Evolutionary conservation across 2,888 invertebrate genomes (phyloP).

Genomic region (Diaphora mendica): DNA sequence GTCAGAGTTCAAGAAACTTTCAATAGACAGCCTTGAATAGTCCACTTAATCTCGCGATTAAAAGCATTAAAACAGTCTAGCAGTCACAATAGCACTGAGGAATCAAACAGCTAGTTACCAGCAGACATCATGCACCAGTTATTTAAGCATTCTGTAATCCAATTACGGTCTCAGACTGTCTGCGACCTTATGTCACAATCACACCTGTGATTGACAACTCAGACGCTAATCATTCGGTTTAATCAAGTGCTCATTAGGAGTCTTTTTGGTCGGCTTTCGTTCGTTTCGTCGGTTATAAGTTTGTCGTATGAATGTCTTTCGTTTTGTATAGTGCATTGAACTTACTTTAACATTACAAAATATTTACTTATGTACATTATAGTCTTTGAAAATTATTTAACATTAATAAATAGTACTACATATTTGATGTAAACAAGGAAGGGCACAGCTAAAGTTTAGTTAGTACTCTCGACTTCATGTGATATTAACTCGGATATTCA

Average conservation of each 20-base stretch:
- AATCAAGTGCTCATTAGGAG: slow-evolving; percentile 14
- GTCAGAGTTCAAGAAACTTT: slow-evolving; percentile 14
- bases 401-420: too few species aligned
- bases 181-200: slow-evolving; percentile 37
- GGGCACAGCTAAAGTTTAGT: too few species aligned
- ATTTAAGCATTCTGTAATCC: slow-evolving; percentile 72
- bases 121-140: slow-evolving; percentile 75
- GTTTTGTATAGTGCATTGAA: background rate
- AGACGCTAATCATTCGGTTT: slow-evolving; percentile 19
- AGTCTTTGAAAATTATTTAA: background rate
- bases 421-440: too few species aligned
- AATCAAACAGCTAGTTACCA: slow-evolving; percentile 22
- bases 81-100: slow-evolving; percentile 40
- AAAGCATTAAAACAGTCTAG: slow-evolving; percentile 1
- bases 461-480: too few species aligned
- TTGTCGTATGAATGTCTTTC: background rate
- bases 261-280: background rate
- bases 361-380: background rate
- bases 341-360: background rate
- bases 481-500: background rate
- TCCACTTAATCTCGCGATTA: slow-evolving; percentile 15
- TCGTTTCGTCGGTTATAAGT: background rate
- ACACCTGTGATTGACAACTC: slow-evolving; percentile 52
- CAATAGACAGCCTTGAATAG: slow-evolving; percentile 18
- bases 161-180: slow-evolving; percentile 61